These are phyloP conservation scores for Acanthosepion lycidas DNA, from an alignment of 2,888 invertebrate species.

Conservation along the genomic window DNA sequence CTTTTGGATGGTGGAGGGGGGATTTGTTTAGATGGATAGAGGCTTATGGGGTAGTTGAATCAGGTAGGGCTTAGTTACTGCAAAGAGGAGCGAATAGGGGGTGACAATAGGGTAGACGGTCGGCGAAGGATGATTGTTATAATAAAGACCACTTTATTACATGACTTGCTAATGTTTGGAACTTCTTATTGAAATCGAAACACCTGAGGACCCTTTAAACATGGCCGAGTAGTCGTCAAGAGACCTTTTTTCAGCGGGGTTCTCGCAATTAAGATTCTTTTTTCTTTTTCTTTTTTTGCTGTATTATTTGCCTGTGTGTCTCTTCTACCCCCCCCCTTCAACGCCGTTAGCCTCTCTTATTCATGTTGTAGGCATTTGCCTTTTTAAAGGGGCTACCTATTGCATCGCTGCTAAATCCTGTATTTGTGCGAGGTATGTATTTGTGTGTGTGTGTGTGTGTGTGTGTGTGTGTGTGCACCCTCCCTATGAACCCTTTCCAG, in stretches of 20 bases:
- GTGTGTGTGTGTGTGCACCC: not conserved
- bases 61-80: not conserved
- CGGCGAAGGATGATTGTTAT: not conserved
- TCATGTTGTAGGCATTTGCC: not conserved
- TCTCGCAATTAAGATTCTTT: not conserved
- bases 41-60: not conserved
- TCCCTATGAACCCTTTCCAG: not conserved
- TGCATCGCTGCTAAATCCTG: not conserved
- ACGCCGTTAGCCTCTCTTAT: not conserved
- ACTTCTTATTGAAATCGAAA: not conserved
- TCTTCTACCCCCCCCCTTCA: not conserved
- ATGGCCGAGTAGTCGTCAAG: not conserved
- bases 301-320: not conserved
- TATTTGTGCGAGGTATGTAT: not conserved
- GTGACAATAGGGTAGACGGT: not conserved
- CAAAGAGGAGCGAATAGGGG: not conserved
- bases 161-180: not conserved
- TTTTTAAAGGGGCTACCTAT: too few relatives aligned
- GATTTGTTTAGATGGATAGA: not conserved
- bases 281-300: not conserved
- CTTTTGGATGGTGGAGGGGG: not conserved
- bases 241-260: not conserved
- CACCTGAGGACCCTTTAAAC: not conserved
- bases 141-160: not conserved
- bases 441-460: not conserved